Percentiles rank a stretch among this genome's conserved stretches.
Conservation (phyloP, 1,140 invertebrate genomes). For the Drosophila setifemur region DNA sequence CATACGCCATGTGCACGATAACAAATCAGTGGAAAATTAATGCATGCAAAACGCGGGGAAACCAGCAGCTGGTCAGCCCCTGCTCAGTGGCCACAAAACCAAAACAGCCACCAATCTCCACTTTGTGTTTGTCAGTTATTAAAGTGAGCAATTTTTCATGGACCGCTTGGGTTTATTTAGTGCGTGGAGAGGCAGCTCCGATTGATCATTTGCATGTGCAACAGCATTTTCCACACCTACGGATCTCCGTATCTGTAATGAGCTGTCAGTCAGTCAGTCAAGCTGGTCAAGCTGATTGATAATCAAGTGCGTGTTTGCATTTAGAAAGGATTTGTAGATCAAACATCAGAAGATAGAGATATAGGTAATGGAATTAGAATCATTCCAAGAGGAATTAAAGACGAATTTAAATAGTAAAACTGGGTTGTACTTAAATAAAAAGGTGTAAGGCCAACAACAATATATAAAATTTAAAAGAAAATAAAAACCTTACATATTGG, state of each 20-base stretch:
- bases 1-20: conserved; percentile 62
- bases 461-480: no score
- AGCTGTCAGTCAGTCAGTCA: conserved; percentile 63
- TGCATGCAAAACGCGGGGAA: conserved; percentile 45
- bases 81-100: neutral
- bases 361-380: conserved; percentile 2
- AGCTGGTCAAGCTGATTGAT: conserved; percentile 62
- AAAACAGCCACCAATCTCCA: conserved; percentile 18
- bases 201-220: conserved; percentile 48
- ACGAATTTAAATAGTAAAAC: no score
- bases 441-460: no score
- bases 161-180: conserved; percentile 21
- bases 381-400: neutral
- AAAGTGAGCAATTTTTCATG: conserved; percentile 64
- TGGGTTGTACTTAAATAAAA: neutral
- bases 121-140: conserved; percentile 67
- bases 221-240: conserved; percentile 70
- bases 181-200: conserved; percentile 35
- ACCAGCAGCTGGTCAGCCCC: conserved; percentile 41
- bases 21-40: conserved; percentile 72
- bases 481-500: no score
- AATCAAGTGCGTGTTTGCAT: conserved; percentile 54
- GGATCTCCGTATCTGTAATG: conserved; percentile 45
- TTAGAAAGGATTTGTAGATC: conserved; percentile 63
- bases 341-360: neutral